Conservation (phyloP, 2,113 vertebrate genomes). For the Mustelus asterias region DNA sequence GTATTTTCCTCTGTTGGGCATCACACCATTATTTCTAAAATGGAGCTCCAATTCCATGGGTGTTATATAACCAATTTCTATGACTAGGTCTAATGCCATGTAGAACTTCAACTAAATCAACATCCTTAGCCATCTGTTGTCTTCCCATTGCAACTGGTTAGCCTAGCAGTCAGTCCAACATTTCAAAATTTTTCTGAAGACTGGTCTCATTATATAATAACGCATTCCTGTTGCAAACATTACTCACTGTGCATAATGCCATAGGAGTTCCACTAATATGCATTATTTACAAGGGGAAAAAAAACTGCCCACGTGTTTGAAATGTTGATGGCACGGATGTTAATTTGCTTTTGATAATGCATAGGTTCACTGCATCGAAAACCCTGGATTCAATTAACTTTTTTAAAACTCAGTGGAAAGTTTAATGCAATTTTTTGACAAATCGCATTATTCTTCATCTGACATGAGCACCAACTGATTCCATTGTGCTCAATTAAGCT, state of each 20-base stretch:
- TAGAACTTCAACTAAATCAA: neutral
- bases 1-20: neutral
- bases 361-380: neutral
- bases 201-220: neutral
- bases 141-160: neutral
- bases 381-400: neutral
- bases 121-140: neutral
- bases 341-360: neutral
- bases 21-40: neutral
- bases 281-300: neutral
- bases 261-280: neutral
- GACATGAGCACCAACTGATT: conserved; percentile 36
- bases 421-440: conserved; percentile 39
- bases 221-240: neutral
- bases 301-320: neutral
- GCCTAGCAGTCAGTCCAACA: neutral
- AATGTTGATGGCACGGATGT: neutral
- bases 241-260: neutral
- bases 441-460: conserved; percentile 38
- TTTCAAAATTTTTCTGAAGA: neutral
- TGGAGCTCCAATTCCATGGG: neutral
- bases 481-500: conserved; percentile 38
- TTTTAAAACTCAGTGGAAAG: neutral
- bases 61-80: neutral
- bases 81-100: neutral